Evolutionary conservation across 1,140 invertebrate species (phyloP), one percentile per base, ranked within the genome.

Genomic region (Andricus grossulariae): DNA sequence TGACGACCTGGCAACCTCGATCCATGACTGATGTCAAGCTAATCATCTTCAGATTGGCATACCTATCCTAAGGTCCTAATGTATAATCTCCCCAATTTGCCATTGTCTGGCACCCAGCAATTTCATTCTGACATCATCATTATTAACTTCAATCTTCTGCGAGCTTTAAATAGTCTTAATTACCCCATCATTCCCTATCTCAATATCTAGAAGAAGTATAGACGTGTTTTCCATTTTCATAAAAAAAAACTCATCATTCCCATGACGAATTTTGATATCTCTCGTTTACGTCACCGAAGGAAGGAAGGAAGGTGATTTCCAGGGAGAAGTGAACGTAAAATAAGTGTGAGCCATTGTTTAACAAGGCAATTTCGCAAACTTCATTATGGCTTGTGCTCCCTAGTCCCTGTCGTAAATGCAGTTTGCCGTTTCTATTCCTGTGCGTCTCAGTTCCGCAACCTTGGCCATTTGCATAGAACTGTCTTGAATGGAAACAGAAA

Each of bases 1-100:
- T 88, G 86, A 88, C 87, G 86, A 88, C 87, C 87, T 77, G 83
- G 81, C 87, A 88, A 86, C 85, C 87, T 88, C 87, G 86, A 87
- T 88, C 83, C 86, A 76, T 71, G 81, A 77, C 80, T 83, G 75
- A 79, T 32, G 25, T 32, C 25, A 32, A 74, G 77, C 77, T 79
- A 79, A 77, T 83, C 39, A 45, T 45, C 10, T 45, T 11, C 10
- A 45, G 39, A 45, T 45, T 45, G 39, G 1, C 39, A 45, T 45
- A 10, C 25, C 25, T 3, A 32, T 45, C 39, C 1, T 45, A 45
- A 45, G 39, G 39, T 45, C 7, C 39, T 45, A 32, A 32, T 32
- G 3, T 32, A 45, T 2, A 45, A 45, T 45, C 39, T 45, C 10
- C 8, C 8, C 39, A 45, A 45, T 45, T 45, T 45, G 0, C 39